Evolutionary conservation across 2,888 invertebrate species (phyloP).

Genomic region (Teleiodes luculella): DNA sequence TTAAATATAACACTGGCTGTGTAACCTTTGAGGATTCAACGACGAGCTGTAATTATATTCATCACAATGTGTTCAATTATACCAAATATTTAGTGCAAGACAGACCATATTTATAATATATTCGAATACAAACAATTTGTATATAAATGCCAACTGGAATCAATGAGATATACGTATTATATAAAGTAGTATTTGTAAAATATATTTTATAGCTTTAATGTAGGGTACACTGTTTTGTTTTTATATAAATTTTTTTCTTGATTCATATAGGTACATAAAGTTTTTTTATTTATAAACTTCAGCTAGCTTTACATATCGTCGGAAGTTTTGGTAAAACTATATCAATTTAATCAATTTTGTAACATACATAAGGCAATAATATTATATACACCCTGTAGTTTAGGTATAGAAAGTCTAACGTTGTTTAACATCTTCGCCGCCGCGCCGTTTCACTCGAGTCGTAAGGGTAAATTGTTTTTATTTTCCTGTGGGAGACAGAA

Average conservation of each 20-base stretch:
- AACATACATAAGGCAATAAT: constrained; percentile 15
- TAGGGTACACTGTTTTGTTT: no score
- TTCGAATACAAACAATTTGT: constrained; percentile 42
- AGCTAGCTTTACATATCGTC: not conserved
- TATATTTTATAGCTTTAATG: no score
- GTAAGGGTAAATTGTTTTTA: not conserved
- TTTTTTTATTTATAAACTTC: no score
- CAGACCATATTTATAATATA: constrained; percentile 42
- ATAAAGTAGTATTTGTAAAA: no score
- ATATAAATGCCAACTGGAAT: constrained; percentile 29
- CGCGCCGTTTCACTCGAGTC: not conserved
- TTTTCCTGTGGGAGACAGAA: not conserved
- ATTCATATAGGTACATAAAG: no score
- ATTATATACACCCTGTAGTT: no score
- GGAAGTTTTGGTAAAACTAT: not conserved
- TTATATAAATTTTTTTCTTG: no score
- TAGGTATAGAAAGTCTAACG: not conserved
- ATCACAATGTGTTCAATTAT: constrained; percentile 73
- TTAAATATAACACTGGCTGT: no score
- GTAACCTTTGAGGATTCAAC: no score
- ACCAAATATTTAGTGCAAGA: constrained; percentile 66
- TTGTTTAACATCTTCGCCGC: no score
- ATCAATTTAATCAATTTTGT: not conserved
- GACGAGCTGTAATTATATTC: constrained; percentile 29
- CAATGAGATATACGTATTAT: not conserved